Conservation (phyloP, 53 echinoderm and acorn worm genomes). For the Patiria pectinifera region DNA sequence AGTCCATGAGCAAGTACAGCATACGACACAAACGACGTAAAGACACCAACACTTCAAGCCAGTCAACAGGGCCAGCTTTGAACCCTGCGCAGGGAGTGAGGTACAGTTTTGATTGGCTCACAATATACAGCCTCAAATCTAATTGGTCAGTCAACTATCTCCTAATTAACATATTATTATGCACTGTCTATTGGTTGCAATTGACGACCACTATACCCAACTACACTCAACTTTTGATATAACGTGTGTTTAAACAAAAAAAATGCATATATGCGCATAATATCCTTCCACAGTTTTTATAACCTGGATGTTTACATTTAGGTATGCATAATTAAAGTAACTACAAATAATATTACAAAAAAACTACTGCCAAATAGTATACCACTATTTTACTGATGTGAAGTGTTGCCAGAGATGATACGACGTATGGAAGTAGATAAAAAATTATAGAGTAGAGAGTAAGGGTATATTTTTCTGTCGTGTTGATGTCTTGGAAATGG, state of each 20-base stretch:
- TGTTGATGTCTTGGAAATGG: not conserved
- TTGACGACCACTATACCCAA: not conserved
- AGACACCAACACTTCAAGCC: not conserved
- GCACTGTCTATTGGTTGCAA: not conserved
- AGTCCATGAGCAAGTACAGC: not conserved
- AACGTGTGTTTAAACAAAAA: not conserved
- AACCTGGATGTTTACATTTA: not conserved
- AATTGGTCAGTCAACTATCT: not conserved
- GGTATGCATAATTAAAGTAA: not conserved
- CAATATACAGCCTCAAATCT: not conserved
- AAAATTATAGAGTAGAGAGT: not conserved
- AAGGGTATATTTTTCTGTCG: not conserved
- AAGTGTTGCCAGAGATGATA: not conserved
- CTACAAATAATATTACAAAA: not conserved
- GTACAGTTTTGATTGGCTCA: not conserved
- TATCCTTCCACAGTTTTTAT: not conserved
- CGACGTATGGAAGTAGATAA: not conserved
- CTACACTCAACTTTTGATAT: not conserved
- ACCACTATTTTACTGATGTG: not conserved
- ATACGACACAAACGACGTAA: too few relatives aligned
- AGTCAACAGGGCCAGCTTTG: not conserved
- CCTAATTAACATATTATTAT: not conserved
- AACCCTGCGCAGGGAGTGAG: not conserved
- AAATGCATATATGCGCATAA: not conserved
- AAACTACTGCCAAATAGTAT: not conserved